These are phyloP conservation scores for Plagodis pulveraria DNA, from an alignment of 2,888 invertebrate genomes.

Conservation along the genomic window DNA sequence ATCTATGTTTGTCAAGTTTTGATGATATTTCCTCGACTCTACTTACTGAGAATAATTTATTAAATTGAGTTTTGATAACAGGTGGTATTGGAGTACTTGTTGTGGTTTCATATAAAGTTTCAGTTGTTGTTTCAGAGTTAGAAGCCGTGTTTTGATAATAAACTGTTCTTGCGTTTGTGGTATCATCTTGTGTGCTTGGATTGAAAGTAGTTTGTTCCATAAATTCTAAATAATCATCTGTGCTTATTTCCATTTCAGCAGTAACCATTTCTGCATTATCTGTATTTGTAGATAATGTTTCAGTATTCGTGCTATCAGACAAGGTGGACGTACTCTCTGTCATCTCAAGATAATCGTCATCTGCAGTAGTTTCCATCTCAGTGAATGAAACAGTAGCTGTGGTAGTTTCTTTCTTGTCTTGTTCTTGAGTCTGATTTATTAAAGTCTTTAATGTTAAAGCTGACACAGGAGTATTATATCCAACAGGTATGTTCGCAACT, in stretches of 20 bases:
- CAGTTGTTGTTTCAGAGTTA: conserved; percentile 44
- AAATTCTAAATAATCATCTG: conserved; percentile 72
- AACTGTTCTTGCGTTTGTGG: conserved; percentile 50
- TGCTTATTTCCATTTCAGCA: conserved; percentile 64
- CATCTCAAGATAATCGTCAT: conserved; percentile 71
- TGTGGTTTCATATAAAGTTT: conserved; percentile 43
- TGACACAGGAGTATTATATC: conserved; percentile 57
- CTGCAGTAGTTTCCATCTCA: conserved; percentile 56
- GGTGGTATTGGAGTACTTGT: conserved; percentile 55
- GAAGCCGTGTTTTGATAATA: conserved; percentile 38
- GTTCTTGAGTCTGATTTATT: conserved; percentile 41
- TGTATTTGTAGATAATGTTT: conserved; percentile 53
- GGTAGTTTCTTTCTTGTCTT: conserved; percentile 48
- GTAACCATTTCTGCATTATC: conserved; percentile 60
- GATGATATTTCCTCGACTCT: conserved; percentile 88
- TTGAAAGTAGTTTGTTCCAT: conserved; percentile 60
- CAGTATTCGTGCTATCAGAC: conserved; percentile 53
- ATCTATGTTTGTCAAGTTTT: conserved; percentile 85
- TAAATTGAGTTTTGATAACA: conserved; percentile 77
- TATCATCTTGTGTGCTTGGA: conserved; percentile 58
- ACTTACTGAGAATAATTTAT: conserved; percentile 88
- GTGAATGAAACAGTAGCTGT: conserved; percentile 45
- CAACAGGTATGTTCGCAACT: conserved; percentile 74
- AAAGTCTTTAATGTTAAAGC: conserved; percentile 13
- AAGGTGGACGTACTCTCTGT: conserved; percentile 56